phyloP scores from a whole-genome alignment of 1,140 invertebrate genomes.

The Micrasema minimum region DNA sequence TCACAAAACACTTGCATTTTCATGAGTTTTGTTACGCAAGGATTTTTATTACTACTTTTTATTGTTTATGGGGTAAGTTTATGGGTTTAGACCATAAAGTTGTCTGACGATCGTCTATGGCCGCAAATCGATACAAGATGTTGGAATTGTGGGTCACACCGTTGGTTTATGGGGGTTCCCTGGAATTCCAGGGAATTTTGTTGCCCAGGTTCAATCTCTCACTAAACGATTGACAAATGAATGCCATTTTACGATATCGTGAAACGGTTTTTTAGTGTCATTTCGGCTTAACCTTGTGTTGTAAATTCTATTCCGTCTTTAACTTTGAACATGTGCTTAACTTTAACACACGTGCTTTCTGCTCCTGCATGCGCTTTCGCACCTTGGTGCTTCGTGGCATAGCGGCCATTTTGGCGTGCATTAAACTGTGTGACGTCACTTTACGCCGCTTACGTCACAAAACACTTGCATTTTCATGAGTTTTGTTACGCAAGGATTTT shows the following conservation, averaged over 20 bases:
- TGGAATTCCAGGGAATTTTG: constrained; percentile 18
- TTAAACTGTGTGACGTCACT: constrained; percentile 43
- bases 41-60: constrained; percentile 52
- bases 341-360: constrained; percentile 16
- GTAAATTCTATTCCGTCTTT: constrained; percentile 47
- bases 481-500: constrained; percentile 51
- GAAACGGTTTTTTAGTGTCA: constrained; percentile 50
- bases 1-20: constrained; percentile 53
- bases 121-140: constrained; percentile 36
- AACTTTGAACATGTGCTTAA: constrained; percentile 38
- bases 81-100: constrained; percentile 52
- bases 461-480: constrained; percentile 53
- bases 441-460: constrained; percentile 51
- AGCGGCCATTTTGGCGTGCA: constrained; percentile 27
- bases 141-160: constrained; percentile 8
- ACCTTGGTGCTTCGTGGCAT: constrained; percentile 23
- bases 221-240: too few species aligned
- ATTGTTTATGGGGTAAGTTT: constrained; percentile 51
- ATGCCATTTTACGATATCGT: constrained; percentile 53
- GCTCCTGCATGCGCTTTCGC: constrained; percentile 30
- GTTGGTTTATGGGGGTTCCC: constrained; percentile 32
- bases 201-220: not conserved
- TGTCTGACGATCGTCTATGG: constrained; percentile 49
- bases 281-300: constrained; percentile 51
- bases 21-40: constrained; percentile 49